phyloP scores from a whole-genome alignment of 2,797 vertebrate species.

The Strix occidentalis region DNA sequence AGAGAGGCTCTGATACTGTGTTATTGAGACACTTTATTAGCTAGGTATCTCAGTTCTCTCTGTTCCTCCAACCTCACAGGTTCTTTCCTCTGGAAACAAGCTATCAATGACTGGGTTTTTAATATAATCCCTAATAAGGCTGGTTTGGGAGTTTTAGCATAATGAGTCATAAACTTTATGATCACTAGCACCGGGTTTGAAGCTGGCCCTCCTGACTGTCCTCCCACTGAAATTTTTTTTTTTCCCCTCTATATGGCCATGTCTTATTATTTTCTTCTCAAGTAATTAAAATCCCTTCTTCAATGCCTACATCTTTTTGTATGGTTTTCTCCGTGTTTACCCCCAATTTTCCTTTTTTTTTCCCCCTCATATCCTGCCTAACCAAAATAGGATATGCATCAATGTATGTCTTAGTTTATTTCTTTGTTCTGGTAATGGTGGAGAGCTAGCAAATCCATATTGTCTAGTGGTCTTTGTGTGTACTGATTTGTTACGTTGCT shows the following conservation, averaged over 20 bases:
- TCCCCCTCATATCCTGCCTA: neutral
- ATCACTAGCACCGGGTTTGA: neutral
- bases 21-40: neutral
- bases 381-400: neutral
- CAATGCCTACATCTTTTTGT: neutral
- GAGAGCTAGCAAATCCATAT: neutral
- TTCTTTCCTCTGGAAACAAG: neutral
- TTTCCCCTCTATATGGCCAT: accelerated
- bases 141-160: neutral
- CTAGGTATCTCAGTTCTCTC: neutral
- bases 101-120: neutral
- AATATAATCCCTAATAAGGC: neutral
- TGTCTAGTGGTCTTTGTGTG: neutral
- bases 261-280: neutral
- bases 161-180: neutral
- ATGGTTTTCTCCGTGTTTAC: neutral
- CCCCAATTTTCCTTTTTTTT: neutral
- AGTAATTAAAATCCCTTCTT: neutral
- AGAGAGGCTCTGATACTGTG: neutral
- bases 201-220: neutral
- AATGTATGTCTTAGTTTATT: neutral
- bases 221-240: no score
- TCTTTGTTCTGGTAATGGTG: neutral
- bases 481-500: neutral
- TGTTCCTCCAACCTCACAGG: neutral